These are phyloP conservation scores for Urocynchramus pylzowi DNA, from an alignment of 2,113 vertebrate species.

Conservation along the genomic window DNA sequence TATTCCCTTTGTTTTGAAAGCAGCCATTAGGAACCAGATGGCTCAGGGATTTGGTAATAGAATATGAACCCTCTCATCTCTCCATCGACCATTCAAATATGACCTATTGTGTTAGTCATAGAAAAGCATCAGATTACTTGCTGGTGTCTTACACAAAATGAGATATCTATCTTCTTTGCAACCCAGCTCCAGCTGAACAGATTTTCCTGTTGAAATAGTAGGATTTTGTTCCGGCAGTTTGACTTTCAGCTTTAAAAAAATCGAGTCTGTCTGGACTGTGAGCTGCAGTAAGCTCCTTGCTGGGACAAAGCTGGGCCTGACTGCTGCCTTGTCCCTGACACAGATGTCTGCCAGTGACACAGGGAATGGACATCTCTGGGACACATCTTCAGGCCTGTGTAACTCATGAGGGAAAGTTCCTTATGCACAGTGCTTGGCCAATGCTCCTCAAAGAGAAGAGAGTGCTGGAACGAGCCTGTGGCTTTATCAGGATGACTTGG, in stretches of 20 bases:
- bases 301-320: not conserved
- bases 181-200: not conserved
- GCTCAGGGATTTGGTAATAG: constrained; percentile 47
- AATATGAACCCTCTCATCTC: constrained; percentile 33
- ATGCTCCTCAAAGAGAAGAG: not conserved
- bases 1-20: constrained; percentile 58
- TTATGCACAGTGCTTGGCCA: not conserved
- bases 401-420: not conserved
- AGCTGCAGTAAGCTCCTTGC: not conserved
- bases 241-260: not conserved
- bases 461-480: accelerated
- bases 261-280: not conserved
- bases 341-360: not conserved
- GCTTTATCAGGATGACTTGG: not conserved
- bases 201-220: constrained; percentile 10
- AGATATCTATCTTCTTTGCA: not conserved
- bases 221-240: not conserved
- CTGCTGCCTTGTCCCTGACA: not conserved
- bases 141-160: constrained; percentile 18
- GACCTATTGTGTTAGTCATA: constrained; percentile 46
- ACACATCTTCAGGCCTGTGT: not conserved
- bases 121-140: constrained; percentile 30
- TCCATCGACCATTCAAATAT: constrained; percentile 9
- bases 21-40: constrained; percentile 56
- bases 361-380: not conserved